These are phyloP conservation scores for Bombus huntii DNA, from an alignment of 1,140 invertebrate species.

Conservation along the genomic window DNA sequence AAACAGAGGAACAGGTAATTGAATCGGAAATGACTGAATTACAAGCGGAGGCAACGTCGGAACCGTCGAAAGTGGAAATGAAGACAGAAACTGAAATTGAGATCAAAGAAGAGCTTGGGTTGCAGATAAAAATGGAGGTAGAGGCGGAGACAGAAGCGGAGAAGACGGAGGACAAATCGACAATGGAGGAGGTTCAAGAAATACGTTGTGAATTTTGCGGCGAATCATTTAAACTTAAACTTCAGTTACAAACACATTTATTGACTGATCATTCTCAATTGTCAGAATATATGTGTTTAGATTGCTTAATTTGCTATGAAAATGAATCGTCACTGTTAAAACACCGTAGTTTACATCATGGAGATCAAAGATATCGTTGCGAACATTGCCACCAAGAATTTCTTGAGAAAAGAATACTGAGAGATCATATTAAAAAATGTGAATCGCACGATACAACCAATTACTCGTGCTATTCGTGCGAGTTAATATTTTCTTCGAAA, in stretches of 20 bases:
- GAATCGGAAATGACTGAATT: background rate
- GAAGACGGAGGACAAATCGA: too few species aligned
- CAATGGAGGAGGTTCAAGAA: background rate
- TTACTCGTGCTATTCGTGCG: constrained; percentile 18
- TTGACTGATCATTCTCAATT: constrained; percentile 6
- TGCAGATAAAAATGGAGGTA: background rate
- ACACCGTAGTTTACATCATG: constrained; percentile 17
- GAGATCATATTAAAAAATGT: constrained; percentile 26
- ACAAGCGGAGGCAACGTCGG: background rate
- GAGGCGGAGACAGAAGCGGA: background rate
- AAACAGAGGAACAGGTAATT: background rate
- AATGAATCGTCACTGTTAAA: background rate
- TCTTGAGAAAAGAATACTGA: constrained; percentile 20
- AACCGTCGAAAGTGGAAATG: too few species aligned
- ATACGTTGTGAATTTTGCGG: constrained; percentile 41
- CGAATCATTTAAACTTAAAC: constrained; percentile 8
- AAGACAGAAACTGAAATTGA: background rate
- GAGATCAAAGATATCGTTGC: constrained; percentile 36
- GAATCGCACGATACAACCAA: background rate
- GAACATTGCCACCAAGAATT: constrained; percentile 42
- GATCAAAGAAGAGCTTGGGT: too few species aligned
- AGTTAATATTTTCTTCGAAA: background rate
- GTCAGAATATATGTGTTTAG: constrained; percentile 1
- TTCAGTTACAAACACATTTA: constrained; percentile 37
- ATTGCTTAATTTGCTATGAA: constrained; percentile 33